These are phyloP conservation scores for Gracilinanus agilis DNA, from an alignment of 2,113 vertebrate genomes.

Conservation along the genomic window DNA sequence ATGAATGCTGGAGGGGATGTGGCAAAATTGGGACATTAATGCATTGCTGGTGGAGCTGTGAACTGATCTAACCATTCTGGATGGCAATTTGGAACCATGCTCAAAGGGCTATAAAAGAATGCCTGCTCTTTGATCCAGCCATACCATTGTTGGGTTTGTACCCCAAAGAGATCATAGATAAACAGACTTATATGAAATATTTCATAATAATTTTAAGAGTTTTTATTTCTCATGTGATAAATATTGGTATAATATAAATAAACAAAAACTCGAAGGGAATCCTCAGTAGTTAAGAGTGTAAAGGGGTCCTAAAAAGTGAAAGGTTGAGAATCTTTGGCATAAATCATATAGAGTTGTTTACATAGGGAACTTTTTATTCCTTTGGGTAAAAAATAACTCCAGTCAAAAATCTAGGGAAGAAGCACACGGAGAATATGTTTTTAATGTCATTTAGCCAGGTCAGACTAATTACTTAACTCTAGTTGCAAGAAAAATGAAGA, in stretches of 20 bases:
- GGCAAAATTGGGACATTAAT: too few species aligned
- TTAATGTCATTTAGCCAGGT: neutral
- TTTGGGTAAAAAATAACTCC: neutral
- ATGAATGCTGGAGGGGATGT: too few species aligned
- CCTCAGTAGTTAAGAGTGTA: neutral
- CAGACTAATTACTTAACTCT: neutral
- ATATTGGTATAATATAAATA: neutral
- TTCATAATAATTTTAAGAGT: neutral
- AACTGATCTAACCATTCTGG: too few species aligned
- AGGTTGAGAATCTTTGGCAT: neutral
- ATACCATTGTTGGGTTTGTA: too few species aligned
- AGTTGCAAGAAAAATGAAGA: neutral
- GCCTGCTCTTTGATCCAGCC: too few species aligned
- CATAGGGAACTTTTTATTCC: neutral
- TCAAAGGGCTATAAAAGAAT: too few species aligned
- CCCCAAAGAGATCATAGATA: too few species aligned
- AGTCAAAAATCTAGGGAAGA: neutral
- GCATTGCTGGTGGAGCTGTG: too few species aligned
- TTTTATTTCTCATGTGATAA: neutral
- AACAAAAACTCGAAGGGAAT: neutral
- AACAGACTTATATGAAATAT: too few species aligned
- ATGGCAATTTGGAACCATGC: too few species aligned
- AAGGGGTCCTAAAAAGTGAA: neutral
- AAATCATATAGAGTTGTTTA: neutral
- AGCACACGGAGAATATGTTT: neutral